Conservation (phyloP, 1,140 invertebrate genomes). For the Tetragonula clypearis region DNA sequence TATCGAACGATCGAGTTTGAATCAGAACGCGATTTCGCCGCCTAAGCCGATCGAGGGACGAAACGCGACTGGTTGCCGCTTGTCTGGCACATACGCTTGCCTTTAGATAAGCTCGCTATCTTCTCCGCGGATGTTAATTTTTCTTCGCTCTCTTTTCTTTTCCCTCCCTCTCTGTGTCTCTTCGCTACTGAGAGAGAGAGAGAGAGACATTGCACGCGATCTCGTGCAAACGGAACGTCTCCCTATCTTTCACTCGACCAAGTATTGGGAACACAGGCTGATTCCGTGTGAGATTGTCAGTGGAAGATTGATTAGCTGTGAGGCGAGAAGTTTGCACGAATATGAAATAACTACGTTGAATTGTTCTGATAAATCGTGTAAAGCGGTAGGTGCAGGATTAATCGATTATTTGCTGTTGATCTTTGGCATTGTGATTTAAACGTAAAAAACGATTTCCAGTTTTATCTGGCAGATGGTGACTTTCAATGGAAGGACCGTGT, state of each 20-base stretch:
- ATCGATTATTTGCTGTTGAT: neutral
- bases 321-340: neutral
- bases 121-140: constrained; percentile 66
- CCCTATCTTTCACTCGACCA: neutral
- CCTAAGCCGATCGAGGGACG: constrained; percentile 32
- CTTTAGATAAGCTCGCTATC: constrained; percentile 67
- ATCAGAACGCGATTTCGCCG: neutral
- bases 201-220: neutral
- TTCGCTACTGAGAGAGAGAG: neutral
- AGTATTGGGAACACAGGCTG: neutral
- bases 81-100: constrained; percentile 20
- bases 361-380: too few relatives aligned
- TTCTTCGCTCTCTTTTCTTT: constrained; percentile 33
- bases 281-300: neutral
- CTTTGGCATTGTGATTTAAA: neutral
- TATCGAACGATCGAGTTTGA: neutral
- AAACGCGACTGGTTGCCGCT: constrained; percentile 53
- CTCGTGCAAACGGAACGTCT: constrained; percentile 13
- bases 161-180: neutral
- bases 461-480: neutral
- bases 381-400: neutral
- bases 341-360: neutral
- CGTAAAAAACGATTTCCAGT: neutral
- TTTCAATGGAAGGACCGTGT: neutral
- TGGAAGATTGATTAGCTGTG: neutral